Conservation (phyloP, 2,888 invertebrate genomes). For the Xestia sexstrigata region DNA sequence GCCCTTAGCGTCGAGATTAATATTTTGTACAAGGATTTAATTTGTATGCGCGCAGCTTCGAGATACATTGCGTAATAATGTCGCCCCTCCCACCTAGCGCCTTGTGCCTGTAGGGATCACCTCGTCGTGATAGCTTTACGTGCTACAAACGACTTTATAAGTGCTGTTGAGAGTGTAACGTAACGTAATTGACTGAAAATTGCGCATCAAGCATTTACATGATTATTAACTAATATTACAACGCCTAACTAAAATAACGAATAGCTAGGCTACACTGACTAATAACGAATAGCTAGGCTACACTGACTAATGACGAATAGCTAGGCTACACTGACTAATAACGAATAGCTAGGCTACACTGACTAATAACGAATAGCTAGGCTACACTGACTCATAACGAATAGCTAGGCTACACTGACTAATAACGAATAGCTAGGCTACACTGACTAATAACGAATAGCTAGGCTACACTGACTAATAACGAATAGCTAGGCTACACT, state of each 20-base stretch:
- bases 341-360: background rate
- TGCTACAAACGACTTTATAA: conserved; percentile 31
- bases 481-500: background rate
- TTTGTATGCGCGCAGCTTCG: conserved; percentile 32
- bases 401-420: background rate
- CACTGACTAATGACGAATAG: conserved; percentile 2
- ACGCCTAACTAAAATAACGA: conserved; percentile 1
- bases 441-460: conserved; percentile 2
- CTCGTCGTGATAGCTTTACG: conserved; percentile 21
- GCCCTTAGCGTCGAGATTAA: conserved; percentile 45
- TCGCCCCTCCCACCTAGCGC: background rate
- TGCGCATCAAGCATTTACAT: conserved; percentile 3
- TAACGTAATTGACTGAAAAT: conserved; percentile 13
- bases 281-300: background rate
- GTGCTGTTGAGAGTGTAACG: conserved; percentile 18
- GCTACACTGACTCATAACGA: too few relatives aligned
- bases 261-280: background rate
- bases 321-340: background rate
- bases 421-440: background rate
- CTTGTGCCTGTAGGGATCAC: conserved; percentile 7
- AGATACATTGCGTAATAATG: conserved; percentile 40
- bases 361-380: conserved; percentile 4
- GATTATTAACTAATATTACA: background rate
- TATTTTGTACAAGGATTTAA: conserved; percentile 55
- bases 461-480: background rate